Base-by-base conservation (phyloP, 2,113 vertebrate species). In the Sinosuthora webbiana region DNA sequence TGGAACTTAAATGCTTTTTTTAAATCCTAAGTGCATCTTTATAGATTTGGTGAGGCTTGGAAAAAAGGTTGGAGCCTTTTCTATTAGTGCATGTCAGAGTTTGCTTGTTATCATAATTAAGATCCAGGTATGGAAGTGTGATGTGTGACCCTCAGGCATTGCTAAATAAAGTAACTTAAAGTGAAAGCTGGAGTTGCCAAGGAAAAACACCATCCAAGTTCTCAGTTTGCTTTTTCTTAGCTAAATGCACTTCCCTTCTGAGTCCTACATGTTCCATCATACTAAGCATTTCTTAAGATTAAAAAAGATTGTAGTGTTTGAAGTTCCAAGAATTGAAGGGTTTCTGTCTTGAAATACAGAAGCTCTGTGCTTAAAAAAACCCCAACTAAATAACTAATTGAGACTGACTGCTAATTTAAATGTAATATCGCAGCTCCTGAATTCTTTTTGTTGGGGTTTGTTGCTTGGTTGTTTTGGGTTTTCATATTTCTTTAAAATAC, bases 101-200 rank as follows among this genome's bases (percentile, higher is more conserved):
- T 85, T 56, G 44, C 35, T 86, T 71, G 11, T 95, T 93, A 44
- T n/a, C 39, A 7, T 78, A 63, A 83, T 83, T 80, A 91, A 91
- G 68, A 81, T 93, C 75, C 83, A 87, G 82, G 64, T 93, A 78
- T 41, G 62, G 76, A 71, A 90, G 28, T 83, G 56, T 15, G 49
- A 28, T 80, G 6, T 52, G 22, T 62, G 70, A 83, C 70, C 79
- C 90, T 52, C 71, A 81, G 89, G 86, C 77, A 68, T 25, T 53
- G 44, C 87, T 94, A 63, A 90, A 93, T 94, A 76, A 90, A 93
- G 85, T 70, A 65, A 80, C 68, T 87, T 81, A 20, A 74, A 79
- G 50, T 37, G 39, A 89, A 95, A 83, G 50, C 53, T 89, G 57
- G 31, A 87, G n/a, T 5, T 87, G 35, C 63, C 24, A 35, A 73